A percentile compares a stretch with the other conserved stretches of the same genome.
Conservation (phyloP, 2,888 invertebrate genomes). For the Lagria hirta region DNA sequence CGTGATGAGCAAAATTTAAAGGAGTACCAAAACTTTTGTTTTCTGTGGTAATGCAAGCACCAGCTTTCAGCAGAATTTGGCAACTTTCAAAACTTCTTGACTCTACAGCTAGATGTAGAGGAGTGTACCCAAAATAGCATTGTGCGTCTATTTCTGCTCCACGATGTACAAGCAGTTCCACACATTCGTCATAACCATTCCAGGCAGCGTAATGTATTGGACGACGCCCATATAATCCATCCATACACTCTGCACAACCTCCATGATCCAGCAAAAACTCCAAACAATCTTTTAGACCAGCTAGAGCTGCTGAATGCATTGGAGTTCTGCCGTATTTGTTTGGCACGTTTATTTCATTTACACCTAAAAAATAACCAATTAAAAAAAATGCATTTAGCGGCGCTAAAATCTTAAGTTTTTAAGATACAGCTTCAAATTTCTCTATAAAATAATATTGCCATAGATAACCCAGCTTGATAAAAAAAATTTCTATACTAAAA, state of each 20-base stretch:
- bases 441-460: no score
- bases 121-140: constrained; percentile 3
- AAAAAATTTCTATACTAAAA: no score
- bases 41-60: not conserved
- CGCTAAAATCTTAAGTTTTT: no score
- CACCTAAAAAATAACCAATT: no score
- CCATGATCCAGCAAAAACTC: no score
- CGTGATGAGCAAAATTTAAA: no score
- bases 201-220: constrained; percentile 6
- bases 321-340: constrained; percentile 1
- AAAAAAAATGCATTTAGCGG: no score
- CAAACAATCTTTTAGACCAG: not conserved
- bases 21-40: no score
- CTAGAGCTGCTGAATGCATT: not conserved
- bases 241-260: no score
- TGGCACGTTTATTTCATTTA: no score
- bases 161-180: not conserved
- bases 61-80: constrained; percentile 4
- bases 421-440: no score
- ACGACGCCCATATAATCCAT: not conserved
- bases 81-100: not conserved
- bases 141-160: not conserved
- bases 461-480: no score
- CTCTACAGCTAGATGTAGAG: constrained; percentile 1
- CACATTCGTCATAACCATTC: constrained; percentile 4